Evolutionary conservation across 2,888 invertebrate genomes (phyloP), one percentile per base, ranked within the genome.

Genomic region (Cantharis flavilabris): DNA sequence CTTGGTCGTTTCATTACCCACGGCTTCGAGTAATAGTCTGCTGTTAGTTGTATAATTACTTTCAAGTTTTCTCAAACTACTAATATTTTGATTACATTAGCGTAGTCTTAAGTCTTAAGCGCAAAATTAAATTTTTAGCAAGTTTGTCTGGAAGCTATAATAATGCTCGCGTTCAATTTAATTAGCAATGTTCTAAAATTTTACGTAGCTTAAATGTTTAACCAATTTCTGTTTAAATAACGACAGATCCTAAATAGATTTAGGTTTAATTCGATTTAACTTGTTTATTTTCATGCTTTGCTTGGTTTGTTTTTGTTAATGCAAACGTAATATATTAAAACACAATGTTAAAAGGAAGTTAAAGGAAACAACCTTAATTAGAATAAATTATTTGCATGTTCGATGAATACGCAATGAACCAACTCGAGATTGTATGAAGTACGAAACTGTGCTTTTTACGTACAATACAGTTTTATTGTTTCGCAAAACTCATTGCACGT

Each of bases 361-460:
- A 75, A 75, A 75, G 80, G 78, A 79, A 80, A 77, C 80, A 79
- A 82, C 75, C 81, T 83, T 83, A 83, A 83, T 83, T 83, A 81
- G 83, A 83, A 83, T 83, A 83, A 83, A 83, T 83, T 83, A 83
- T 81, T 79, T 78, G 78, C 77, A 75, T 75, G 77, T 77, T 70
- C 77, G 72, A 77, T 77, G 74, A 77, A 77, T 77, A 77, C 73
- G 73, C 74, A 77, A 77, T 77, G 75, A 77, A 64, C 49, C 71
- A 23, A 72, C 70, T 70, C 70, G 75, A 77, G 77, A 74, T 74
- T 73, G 74, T 74, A 77, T 74, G 69, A 71, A 74, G 77, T 77
- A 74, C 71, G 71, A 74, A 74, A 77, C 63, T 71, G 77, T 67
- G 65, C 74, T 62, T 73, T 76, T 76, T 71, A 69, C 73, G 65